phyloP scores from a whole-genome alignment of 2,797 vertebrate genomes.

The Leuciscus waleckii region DNA sequence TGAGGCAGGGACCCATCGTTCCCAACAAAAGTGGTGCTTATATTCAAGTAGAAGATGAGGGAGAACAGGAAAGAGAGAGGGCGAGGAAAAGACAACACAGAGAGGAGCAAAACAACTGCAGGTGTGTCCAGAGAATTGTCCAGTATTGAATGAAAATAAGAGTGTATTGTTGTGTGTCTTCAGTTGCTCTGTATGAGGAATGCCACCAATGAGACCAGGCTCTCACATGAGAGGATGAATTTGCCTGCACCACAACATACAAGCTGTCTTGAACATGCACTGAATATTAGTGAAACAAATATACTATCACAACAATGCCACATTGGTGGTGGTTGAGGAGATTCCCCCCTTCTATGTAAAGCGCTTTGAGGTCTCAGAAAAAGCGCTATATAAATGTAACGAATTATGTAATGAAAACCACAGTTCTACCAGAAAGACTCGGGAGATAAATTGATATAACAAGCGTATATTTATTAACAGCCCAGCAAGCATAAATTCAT shows the following conservation, averaged over 20 bases:
- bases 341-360: too few relatives aligned
- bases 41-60: constrained; percentile 26
- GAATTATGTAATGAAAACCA: neutral
- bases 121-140: constrained; percentile 19
- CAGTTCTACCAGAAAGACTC: neutral
- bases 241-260: constrained; percentile 1
- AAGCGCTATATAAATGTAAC: too few relatives aligned
- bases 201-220: neutral
- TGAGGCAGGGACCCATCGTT: constrained; percentile 49
- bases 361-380: too few relatives aligned
- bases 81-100: neutral
- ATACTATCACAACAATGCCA: neutral
- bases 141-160: constrained; percentile 4
- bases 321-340: too few relatives aligned
- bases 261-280: neutral
- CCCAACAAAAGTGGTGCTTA: constrained; percentile 39
- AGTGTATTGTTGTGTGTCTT: neutral
- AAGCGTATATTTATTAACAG: too few relatives aligned
- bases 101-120: constrained; percentile 20
- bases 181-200: constrained; percentile 9
- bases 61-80: neutral
- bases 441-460: too few relatives aligned
- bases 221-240: neutral
- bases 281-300: neutral
- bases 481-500: too few relatives aligned